These are phyloP conservation scores for Malurus leucopterus DNA, from an alignment of 2,797 vertebrate species.

Conservation along the genomic window DNA sequence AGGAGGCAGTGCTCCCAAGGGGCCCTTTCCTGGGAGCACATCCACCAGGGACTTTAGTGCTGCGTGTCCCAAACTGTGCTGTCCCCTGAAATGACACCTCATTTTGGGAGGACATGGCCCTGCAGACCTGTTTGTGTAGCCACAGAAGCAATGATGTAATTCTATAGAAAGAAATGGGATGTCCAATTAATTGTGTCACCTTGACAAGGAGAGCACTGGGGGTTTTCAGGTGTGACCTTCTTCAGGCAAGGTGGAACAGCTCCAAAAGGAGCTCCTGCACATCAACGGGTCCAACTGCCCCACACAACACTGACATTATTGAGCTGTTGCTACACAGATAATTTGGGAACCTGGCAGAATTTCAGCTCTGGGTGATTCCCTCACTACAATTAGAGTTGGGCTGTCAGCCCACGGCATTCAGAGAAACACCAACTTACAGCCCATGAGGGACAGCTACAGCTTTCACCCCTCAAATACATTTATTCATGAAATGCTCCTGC, in stretches of 20 bases:
- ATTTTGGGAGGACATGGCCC: not conserved
- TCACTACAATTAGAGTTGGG: not conserved
- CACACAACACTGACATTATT: not conserved
- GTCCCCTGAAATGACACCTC: not conserved
- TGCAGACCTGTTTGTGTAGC: not conserved
- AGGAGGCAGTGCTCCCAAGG: not conserved
- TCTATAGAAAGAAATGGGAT: accelerated
- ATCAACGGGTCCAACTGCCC: not conserved
- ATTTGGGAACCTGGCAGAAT: not conserved
- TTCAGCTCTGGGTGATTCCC: not conserved
- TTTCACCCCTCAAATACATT: not conserved
- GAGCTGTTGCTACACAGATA: not conserved
- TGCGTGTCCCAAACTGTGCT: not conserved
- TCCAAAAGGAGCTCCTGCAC: not conserved
- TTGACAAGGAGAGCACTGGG: not conserved
- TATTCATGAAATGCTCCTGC: not conserved
- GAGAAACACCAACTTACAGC: not conserved
- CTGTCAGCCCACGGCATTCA: not conserved
- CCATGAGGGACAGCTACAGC: not conserved
- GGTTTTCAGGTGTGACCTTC: not conserved
- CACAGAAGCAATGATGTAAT: not conserved
- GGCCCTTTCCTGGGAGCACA: not conserved
- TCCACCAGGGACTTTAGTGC: not conserved
- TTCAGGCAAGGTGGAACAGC: not conserved
- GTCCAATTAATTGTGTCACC: not conserved